These are phyloP conservation scores for Halotydeus destructor DNA, from an alignment of 1,140 invertebrate species.

Conservation along the genomic window DNA sequence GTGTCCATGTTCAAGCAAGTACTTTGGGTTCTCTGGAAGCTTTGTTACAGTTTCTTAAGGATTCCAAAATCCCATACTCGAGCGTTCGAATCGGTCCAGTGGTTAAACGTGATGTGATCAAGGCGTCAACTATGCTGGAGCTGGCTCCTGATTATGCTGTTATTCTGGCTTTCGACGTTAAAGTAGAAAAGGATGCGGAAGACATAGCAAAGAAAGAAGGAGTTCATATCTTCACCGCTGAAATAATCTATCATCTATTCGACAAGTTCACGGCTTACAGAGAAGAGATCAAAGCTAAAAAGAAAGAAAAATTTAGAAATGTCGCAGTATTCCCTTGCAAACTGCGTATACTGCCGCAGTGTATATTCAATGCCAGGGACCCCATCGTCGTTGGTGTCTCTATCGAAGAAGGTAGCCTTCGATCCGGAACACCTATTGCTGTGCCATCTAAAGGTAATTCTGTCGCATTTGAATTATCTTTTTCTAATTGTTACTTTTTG, in stretches of 20 bases:
- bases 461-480: constrained; percentile 1
- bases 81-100: constrained; percentile 98
- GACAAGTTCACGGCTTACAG: constrained; percentile 87
- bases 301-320: constrained; percentile 81
- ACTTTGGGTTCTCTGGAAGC: constrained; percentile 95
- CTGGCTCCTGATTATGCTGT: constrained; percentile 90
- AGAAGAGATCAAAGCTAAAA: constrained; percentile 77
- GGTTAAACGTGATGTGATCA: constrained; percentile 98
- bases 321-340: constrained; percentile 97
- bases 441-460: constrained; percentile 75
- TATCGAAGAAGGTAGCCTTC: constrained; percentile 84
- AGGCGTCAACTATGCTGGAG: constrained; percentile 95
- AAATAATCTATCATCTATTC: constrained; percentile 99
- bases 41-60: constrained; percentile 76
- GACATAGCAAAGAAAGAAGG: constrained; percentile 81
- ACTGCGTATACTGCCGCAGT: constrained; percentile 62
- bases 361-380: constrained; percentile 90
- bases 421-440: constrained; percentile 87
- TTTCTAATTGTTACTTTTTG: constrained; percentile 5
- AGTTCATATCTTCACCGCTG: constrained; percentile 93
- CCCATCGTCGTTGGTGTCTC: constrained; percentile 91
- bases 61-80: constrained; percentile 90
- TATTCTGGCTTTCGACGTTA: constrained; percentile 97
- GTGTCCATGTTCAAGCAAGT: constrained; percentile 96
- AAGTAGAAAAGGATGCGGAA: constrained; percentile 90